These are phyloP conservation scores for Leptothorax acervorum DNA, from an alignment of 2,888 invertebrate genomes.

Conservation along the genomic window DNA sequence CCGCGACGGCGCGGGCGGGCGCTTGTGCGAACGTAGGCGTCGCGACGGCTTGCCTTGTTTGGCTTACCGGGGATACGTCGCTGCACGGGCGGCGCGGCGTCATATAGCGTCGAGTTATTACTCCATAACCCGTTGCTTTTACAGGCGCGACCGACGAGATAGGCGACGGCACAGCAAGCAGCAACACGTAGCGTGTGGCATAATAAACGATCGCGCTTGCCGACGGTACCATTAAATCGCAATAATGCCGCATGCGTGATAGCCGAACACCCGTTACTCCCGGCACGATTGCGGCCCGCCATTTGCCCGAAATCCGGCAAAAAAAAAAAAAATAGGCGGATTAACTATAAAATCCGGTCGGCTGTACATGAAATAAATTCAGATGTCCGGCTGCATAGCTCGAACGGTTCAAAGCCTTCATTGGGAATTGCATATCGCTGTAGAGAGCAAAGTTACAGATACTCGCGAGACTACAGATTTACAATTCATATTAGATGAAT, in stretches of 20 bases:
- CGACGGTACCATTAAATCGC: conserved; percentile 70
- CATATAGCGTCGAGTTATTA: conserved; percentile 72
- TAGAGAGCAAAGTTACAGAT: background rate
- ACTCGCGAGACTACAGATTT: background rate
- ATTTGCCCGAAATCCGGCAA: background rate
- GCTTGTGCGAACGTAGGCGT: conserved; percentile 63
- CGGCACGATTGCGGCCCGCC: background rate
- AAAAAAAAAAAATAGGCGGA: conserved; percentile 14
- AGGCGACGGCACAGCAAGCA: conserved; percentile 56
- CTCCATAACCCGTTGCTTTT: conserved; percentile 78
- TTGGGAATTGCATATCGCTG: background rate
- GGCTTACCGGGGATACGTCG: conserved; percentile 60
- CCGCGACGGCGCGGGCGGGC: conserved; percentile 5
- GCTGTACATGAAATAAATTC: conserved; percentile 24
- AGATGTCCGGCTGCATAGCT: background rate
- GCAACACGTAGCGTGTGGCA: conserved; percentile 66
- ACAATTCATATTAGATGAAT: conserved; percentile 3
- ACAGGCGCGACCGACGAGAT: conserved; percentile 67
- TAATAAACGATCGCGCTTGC: conserved; percentile 71
- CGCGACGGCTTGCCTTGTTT: conserved; percentile 65
- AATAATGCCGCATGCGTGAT: conserved; percentile 55
- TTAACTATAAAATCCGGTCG: conserved; percentile 12
- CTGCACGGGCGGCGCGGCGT: conserved; percentile 7
- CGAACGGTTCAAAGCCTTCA: background rate
- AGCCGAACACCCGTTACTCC: conserved; percentile 26